Base-by-base conservation (phyloP, 2,113 vertebrate species). In the Regulus satrapa region DNA sequence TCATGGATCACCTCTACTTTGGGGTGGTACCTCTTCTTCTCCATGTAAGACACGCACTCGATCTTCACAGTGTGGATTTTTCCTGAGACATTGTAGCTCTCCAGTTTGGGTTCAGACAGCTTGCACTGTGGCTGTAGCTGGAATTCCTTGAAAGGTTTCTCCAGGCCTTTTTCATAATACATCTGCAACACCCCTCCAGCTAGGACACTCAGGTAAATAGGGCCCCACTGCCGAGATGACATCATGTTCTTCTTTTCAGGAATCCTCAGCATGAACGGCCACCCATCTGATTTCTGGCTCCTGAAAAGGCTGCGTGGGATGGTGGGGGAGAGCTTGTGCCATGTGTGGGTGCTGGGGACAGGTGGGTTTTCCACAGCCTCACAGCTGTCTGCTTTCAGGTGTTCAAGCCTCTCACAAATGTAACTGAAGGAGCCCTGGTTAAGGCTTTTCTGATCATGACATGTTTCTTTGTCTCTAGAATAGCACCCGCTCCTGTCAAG, bases 221-320 rank as follows among this genome's bases (percentile, higher is more conserved):
- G 99, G 5, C 99, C 99, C 99, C 99, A 99, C 56, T 99, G 99
- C 46, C 99, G 98, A 18, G 99, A 99, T 0, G 99, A 99, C 99
- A 99, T 99, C 97, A 99, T 98, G 97, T 99, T 99, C 97, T 99
- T 99, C 97, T 99, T 99, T 88, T 99, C 99, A 0, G 99, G 99
- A 85, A 99, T 99, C 92, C 99, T 98, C 94, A 99, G 92, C 99
- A 99, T 98, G 95, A 99, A 98, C 1, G 99, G 96, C 99, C 99
- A 99, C 26, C 99, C 99, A 1, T 99, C 97, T 54, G 96, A 98
- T 54, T 97, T 98, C 86, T 93, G 98, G 92, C 98, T 98, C 80
- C 98, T 98, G 96, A 99, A 99, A 43, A 99, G 98, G 16, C 98
- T 95, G 5, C 77, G 93, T 7, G 98, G 99, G 45, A 98, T 88